phyloP scores from a whole-genome alignment of 2,888 invertebrate genomes.

The Acronicta aceris region DNA sequence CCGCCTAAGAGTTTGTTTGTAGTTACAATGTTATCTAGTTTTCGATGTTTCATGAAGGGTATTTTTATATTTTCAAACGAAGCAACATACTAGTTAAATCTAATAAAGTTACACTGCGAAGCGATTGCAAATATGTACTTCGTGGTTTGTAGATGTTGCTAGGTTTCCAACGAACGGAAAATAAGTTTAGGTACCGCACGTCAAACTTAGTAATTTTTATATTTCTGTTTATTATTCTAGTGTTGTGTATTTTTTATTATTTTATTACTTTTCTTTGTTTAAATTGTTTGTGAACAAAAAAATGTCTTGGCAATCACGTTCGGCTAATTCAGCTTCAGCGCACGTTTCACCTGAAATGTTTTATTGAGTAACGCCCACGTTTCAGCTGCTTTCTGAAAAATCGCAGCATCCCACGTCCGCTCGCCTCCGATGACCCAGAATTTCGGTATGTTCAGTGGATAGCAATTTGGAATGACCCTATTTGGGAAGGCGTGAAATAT shows the following conservation, averaged over 20 bases:
- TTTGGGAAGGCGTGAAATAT: conserved; percentile 36
- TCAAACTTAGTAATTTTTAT: conserved; percentile 17
- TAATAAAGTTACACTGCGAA: conserved; percentile 5
- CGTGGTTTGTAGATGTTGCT: too few relatives aligned
- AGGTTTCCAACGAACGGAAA: conserved; percentile 4
- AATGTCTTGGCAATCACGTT: conserved; percentile 48
- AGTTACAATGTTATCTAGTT: too few relatives aligned
- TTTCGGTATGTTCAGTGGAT: conserved; percentile 35
- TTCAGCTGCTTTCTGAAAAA: conserved; percentile 50
- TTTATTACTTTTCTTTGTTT: conserved; percentile 40
- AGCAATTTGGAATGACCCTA: conserved; percentile 44
- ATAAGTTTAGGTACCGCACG: conserved; percentile 10
- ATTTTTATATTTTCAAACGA: conserved; percentile 10
- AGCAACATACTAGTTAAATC: background rate
- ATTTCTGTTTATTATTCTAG: conserved; percentile 32
- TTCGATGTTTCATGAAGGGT: background rate
- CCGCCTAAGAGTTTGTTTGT: too few relatives aligned
- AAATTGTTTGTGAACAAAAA: conserved; percentile 36
- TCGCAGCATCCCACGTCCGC: conserved; percentile 33
- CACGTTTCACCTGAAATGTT: conserved; percentile 61
- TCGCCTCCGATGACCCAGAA: conserved; percentile 39
- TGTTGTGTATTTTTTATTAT: conserved; percentile 24
- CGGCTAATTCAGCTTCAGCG: conserved; percentile 49
- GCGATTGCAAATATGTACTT: conserved; percentile 16
- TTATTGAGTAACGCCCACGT: conserved; percentile 55